Base-by-base conservation (phyloP, 2,797 vertebrate genomes). In the Cyprinella venusta region DNA sequence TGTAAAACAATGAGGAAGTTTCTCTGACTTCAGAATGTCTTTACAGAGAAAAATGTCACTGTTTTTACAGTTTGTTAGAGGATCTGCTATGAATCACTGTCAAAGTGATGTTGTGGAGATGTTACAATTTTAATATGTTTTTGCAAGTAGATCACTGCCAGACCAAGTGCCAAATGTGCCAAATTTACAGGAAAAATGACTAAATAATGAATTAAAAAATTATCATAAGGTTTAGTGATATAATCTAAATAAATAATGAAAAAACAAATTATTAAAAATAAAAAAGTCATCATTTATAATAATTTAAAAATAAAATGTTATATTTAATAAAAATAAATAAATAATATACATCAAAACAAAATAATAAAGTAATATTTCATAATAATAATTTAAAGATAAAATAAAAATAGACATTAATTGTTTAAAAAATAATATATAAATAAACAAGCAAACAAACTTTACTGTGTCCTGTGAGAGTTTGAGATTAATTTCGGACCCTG, bases 1-100 rank as follows among this genome's bases (percentile, higher is more conserved):
- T 5, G 24, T 30, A 45, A 63, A 76, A 36, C 33, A 77, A 77
- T 65, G 63, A 79, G 76, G 76, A 79, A 79, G 61, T 67, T 24
- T 36, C 12, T 18, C 59, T 45, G 40, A 45, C 5, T n/a, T 78
- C 19, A 10, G 16, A 8, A 67, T 45, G 38, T 45, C 26, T 52
- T 52, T 0, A 6, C 7, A 16, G 40, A 36, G 26, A n/a, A 48
- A 67, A 50, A 48, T 3, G 21, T 54, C 18, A 6, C 30, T 74
- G 30, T 9, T 48, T 19, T 50, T 26, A 74, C 5, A 33, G 33
- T 75, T 56, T 59, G 24, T 76, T 75, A 24, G 19, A 56, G 72
- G 21, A 24, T 54, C 52, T 56, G 12, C 12, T 54, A 13, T 56
- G 19, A 75, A n/a, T 54, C 12, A 38, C 10, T 54, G 33, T 36